Conservation (phyloP, 1,140 invertebrate species). For the Latrodectus geometricus region DNA sequence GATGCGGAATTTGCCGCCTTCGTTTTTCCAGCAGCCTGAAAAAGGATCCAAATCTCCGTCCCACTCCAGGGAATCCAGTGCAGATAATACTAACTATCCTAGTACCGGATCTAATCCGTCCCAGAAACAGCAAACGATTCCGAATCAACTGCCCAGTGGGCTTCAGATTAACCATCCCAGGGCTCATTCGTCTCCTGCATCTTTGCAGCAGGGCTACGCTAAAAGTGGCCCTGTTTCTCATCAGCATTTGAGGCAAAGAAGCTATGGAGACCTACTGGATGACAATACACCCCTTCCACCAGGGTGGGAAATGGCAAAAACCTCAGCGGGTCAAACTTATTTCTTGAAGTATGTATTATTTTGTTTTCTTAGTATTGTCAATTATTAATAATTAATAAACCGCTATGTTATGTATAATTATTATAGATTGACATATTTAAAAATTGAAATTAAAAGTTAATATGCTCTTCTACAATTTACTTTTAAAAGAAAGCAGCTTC, state of each 20-base stretch:
- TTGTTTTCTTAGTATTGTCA: not conserved
- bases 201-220: constrained; percentile 79
- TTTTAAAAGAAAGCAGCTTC: too few species aligned
- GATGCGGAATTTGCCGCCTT: constrained; percentile 94
- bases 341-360: constrained; percentile 85
- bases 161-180: constrained; percentile 80
- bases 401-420: too few species aligned
- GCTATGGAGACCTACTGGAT: constrained; percentile 80
- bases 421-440: too few species aligned
- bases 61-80: constrained; percentile 90
- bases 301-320: constrained; percentile 93
- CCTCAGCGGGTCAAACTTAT: constrained; percentile 93
- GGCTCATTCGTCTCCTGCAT: constrained; percentile 95
- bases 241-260: constrained; percentile 86
- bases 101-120: not conserved
- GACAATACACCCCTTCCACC: constrained; percentile 77
- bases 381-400: too few species aligned
- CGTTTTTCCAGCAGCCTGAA: constrained; percentile 95
- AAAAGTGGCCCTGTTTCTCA: constrained; percentile 17
- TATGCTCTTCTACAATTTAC: too few species aligned
- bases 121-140: constrained; percentile 6
- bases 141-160: constrained; percentile 31
- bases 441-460: too few species aligned
- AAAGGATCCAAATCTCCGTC: constrained; percentile 88
- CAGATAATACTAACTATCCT: constrained; percentile 75